These are phyloP conservation scores for Drosophila micromelanica DNA, from an alignment of 1,140 invertebrate species.

Conservation along the genomic window DNA sequence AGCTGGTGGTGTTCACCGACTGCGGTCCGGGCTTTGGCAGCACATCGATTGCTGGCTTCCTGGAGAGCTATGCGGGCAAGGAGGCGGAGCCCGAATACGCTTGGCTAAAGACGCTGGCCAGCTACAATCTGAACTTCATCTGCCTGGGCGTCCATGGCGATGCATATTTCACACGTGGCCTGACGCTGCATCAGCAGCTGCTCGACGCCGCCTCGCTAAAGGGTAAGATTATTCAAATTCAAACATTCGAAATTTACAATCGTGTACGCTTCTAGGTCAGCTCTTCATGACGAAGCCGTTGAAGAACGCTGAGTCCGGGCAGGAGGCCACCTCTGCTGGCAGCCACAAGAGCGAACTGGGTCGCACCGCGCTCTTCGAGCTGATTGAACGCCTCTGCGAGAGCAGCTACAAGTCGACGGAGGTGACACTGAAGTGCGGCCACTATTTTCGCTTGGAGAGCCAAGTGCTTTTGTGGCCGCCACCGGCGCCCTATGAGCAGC, in stretches of 20 bases:
- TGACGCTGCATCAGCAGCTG: conserved; percentile 71
- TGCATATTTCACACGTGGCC: conserved; percentile 83
- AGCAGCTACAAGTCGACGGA: conserved; percentile 92
- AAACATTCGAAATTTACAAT: no score
- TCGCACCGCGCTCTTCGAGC: conserved; percentile 85
- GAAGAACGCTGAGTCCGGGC: conserved; percentile 45
- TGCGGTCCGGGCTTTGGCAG: conserved; percentile 79
- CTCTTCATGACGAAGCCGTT: conserved; percentile 67
- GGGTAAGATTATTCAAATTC: conserved; percentile 32
- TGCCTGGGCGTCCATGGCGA: conserved; percentile 87
- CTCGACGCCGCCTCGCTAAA: conserved; percentile 65
- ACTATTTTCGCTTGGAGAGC: conserved; percentile 88
- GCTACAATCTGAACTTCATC: conserved; percentile 90
- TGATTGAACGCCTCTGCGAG: conserved; percentile 91
- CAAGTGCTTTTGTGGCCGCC: conserved; percentile 90
- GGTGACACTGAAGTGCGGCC: conserved; percentile 90
- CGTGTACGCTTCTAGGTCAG: conserved; percentile 45
- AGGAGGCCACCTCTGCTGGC: conserved; percentile 12
- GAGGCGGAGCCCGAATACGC: conserved; percentile 80
- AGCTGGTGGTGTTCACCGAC: conserved; percentile 78
- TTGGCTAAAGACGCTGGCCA: conserved; percentile 91
- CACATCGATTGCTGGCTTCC: conserved; percentile 61
- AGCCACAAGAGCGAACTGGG: conserved; percentile 85
- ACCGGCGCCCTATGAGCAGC: conserved; percentile 85
- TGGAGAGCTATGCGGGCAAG: conserved; percentile 53